Evolutionary conservation across 2,797 vertebrate genomes (phyloP).

Genomic region (Australoheros facetus): DNA sequence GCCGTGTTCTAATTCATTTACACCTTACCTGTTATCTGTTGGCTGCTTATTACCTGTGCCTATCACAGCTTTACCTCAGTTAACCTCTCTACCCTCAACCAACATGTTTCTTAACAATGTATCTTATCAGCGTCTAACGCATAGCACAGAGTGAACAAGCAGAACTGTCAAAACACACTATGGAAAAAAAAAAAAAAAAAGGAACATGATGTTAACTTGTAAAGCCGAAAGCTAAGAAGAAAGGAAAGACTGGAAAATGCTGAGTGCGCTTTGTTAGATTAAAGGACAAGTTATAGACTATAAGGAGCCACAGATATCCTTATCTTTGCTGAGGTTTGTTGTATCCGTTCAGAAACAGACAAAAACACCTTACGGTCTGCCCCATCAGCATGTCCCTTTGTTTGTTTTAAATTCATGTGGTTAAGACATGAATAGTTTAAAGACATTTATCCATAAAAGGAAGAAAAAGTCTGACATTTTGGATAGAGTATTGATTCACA

Average conservation of each 20-base stretch:
- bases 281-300: neutral
- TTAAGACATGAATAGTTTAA: neutral
- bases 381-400: constrained; percentile 2
- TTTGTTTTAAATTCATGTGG: neutral
- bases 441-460: neutral
- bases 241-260: neutral
- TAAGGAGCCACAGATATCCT: neutral
- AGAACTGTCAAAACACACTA: neutral
- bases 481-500: neutral
- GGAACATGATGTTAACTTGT: neutral
- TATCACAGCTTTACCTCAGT: constrained; percentile 3
- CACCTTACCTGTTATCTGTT: neutral
- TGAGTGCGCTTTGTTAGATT: neutral
- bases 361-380: neutral
- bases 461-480: neutral
- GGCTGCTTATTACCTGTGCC: neutral
- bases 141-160: constrained; percentile 23
- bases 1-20: neutral
- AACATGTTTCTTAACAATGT: neutral
- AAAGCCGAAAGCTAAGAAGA: constrained; percentile 2
- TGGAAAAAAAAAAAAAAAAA: neutral
- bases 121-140: constrained; percentile 43
- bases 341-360: neutral
- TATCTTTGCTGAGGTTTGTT: constrained; percentile 10
- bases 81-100: constrained; percentile 5